phyloP scores from a whole-genome alignment of 2,113 vertebrate genomes.

The Nestor notabilis region DNA sequence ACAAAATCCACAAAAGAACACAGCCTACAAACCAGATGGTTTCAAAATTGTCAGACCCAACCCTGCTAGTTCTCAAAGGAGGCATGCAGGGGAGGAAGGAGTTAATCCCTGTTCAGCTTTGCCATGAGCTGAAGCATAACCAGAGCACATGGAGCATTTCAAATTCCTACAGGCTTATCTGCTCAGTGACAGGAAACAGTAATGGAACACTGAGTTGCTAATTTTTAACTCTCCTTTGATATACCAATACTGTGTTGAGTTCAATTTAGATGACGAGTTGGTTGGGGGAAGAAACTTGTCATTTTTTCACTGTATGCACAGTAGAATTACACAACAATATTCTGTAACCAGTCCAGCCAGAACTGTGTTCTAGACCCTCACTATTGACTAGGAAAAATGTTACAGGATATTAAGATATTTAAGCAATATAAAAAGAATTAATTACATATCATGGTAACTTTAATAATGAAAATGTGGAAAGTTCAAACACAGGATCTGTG shows the following conservation, averaged over 20 bases:
- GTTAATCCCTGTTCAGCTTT: constrained; percentile 2
- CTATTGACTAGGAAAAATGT: background rate
- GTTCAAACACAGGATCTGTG: background rate
- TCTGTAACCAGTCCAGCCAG: background rate
- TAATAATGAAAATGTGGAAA: background rate
- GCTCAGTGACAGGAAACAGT: background rate
- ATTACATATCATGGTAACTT: background rate
- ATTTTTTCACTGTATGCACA: background rate
- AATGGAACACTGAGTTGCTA: background rate
- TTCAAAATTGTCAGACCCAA: background rate
- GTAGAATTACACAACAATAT: background rate
- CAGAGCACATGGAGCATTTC: background rate
- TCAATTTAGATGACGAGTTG: background rate
- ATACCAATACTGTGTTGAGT: background rate
- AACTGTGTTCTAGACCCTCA: background rate
- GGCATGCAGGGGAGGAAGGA: background rate
- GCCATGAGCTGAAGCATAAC: background rate
- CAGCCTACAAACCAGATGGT: background rate
- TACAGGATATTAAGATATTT: background rate
- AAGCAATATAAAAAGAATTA: background rate
- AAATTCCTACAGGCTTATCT: constrained; percentile 35
- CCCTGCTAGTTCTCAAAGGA: background rate
- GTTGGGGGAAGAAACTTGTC: background rate
- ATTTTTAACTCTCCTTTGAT: constrained; percentile 19
- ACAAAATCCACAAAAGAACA: background rate